Base-by-base conservation (phyloP, 2,797 vertebrate genomes). In the Chaetodon trifasciatus region DNA sequence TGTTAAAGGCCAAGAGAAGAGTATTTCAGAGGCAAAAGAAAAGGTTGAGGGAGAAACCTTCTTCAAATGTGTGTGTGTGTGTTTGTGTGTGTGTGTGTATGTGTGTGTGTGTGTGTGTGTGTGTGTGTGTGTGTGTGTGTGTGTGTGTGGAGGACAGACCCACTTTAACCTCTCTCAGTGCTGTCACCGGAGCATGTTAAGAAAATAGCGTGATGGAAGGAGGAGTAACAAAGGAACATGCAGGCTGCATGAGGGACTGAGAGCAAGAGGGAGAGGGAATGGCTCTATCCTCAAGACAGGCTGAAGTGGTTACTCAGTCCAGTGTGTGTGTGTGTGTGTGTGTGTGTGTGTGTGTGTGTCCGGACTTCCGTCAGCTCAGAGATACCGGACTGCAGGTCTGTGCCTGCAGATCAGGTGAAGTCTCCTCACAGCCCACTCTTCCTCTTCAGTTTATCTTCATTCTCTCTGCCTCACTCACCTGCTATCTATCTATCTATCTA, bases 171-270 rank as follows among this genome's bases (percentile, higher is more conserved):
- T 85, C 77, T 84, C 81, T 87, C 83, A 77, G 55, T 76, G 66
- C 83, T 85, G 84, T 86, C 89, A 87, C 87, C 86, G 82, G 77
- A 82, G 78, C 50, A 23, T 76, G 89, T 74, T 89, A 79, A 83
- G 77, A 78, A 87, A 87, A 86, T 77, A 79, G 73, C 32, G 46
- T 73, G 77, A 86, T 80, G 64, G 79, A 86, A 82, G 70, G 81
- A 86, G 83, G 57, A 67, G 87, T 53, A 76, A 89, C 55, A 82
- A 78, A 80, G 73, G 82, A 74, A 61, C 66, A 83, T 85, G 78
- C 77, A 75, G 79, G 86, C 81, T 77, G 71, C 53, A 74, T 81
- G 73, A 81, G 75, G 88, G 82, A 81, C 49, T 12, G 61, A 64
- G 60, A 78, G 80, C 11, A 32, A n/a, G 72, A 58, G 53, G 49